phyloP scores from a whole-genome alignment of 2,113 vertebrate species.

The Irena cyanogastra region DNA sequence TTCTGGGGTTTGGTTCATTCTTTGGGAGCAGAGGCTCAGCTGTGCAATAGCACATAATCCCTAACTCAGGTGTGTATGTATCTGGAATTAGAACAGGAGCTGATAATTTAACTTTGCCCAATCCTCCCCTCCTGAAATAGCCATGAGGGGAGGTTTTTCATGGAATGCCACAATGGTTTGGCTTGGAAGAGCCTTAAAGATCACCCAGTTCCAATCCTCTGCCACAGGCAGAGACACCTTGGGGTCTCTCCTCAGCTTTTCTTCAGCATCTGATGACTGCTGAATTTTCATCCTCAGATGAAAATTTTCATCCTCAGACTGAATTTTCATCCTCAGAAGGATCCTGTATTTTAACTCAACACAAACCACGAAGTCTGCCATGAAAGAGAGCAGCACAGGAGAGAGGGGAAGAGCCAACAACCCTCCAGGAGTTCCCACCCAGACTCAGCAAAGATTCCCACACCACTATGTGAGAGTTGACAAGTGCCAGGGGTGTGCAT shows the following conservation, averaged over 20 bases:
- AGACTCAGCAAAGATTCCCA: not conserved
- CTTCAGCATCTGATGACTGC: not conserved
- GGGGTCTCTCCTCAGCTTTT: not conserved
- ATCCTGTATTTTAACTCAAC: not conserved
- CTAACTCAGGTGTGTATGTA: not conserved
- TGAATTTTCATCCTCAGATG: too few relatives aligned
- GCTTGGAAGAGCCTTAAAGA: not conserved
- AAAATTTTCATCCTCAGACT: too few relatives aligned
- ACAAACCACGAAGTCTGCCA: not conserved
- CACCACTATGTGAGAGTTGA: not conserved
- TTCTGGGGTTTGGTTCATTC: not conserved
- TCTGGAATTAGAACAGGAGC: not conserved
- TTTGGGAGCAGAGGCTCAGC: slow-evolving; percentile 3
- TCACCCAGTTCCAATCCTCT: not conserved
- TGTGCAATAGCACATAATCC: not conserved
- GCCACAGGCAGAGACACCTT: not conserved
- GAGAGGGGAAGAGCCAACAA: not conserved
- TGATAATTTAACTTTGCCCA: not conserved
- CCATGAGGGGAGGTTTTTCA: not conserved
- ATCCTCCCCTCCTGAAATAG: not conserved
- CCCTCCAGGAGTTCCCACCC: not conserved
- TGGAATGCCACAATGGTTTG: not conserved
- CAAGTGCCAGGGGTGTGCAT: not conserved
- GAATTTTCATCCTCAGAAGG: not conserved
- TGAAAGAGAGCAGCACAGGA: not conserved